Evolutionary conservation across 2,113 vertebrate genomes (phyloP).

Genomic region (Chaenocephalus aceratus): DNA sequence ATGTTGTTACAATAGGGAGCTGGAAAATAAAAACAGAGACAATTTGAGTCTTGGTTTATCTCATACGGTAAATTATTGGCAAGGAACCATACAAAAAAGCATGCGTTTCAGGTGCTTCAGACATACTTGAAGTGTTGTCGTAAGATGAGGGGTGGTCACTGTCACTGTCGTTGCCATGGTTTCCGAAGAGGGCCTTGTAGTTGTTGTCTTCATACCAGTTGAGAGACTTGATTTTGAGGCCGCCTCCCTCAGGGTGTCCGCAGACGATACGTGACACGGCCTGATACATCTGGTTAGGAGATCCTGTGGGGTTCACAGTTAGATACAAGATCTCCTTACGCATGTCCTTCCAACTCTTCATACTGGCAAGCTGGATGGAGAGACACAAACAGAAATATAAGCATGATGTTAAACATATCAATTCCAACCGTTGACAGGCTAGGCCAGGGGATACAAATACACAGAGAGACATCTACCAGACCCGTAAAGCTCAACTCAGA

Average conservation of each 20-base stretch:
- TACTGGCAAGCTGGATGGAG: conserved; percentile 85
- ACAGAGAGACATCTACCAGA: neutral
- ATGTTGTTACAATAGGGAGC: conserved; percentile 97
- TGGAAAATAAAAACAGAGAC: conserved; percentile 60
- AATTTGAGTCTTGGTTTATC: neutral
- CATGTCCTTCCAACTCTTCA: conserved; percentile 96
- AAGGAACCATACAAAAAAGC: neutral
- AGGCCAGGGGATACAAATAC: neutral
- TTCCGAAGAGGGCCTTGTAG: conserved; percentile 94
- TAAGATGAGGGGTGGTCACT: conserved; percentile 87
- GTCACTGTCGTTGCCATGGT: conserved; percentile 88
- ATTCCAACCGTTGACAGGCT: neutral
- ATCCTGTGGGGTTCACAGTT: conserved; percentile 85
- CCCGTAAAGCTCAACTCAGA: neutral
- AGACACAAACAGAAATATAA: conserved; percentile 8
- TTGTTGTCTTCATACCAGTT: conserved; percentile 99
- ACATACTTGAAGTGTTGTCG: conserved; percentile 86
- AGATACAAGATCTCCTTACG: conserved; percentile 93
- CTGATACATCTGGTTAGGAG: conserved; percentile 93
- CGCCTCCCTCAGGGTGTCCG: conserved; percentile 95
- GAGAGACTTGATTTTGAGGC: conserved; percentile 97
- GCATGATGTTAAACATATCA: neutral
- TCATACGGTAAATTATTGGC: neutral
- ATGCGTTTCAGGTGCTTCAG: neutral
- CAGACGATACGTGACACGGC: conserved; percentile 96